phyloP scores from a whole-genome alignment of 2,888 invertebrate species.

The Sphaeridia pumilis region DNA sequence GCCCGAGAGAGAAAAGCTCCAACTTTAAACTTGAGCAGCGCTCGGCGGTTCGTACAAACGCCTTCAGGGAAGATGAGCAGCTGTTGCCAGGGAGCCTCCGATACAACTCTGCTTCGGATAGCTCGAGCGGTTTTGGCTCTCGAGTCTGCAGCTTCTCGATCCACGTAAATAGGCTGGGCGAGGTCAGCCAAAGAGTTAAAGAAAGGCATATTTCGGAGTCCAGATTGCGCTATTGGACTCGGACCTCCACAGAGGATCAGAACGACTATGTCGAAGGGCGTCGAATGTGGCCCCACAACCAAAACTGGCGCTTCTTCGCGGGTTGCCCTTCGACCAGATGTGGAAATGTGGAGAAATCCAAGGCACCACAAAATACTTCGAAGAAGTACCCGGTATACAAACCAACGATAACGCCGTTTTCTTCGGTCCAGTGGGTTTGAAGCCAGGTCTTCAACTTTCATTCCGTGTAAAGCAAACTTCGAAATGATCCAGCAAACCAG shows the following conservation, averaged over 20 bases:
- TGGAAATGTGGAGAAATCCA: constrained; percentile 58
- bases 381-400: background rate
- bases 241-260: constrained; percentile 46
- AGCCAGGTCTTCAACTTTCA: constrained; percentile 59
- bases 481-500: constrained; percentile 74
- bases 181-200: constrained; percentile 91
- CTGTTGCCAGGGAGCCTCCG: constrained; percentile 69
- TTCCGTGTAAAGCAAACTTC: constrained; percentile 65
- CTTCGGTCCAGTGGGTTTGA: constrained; percentile 73
- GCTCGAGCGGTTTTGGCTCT: constrained; percentile 79
- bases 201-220: constrained; percentile 66
- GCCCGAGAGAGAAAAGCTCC: constrained; percentile 93
- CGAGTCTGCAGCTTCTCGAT: constrained; percentile 84
- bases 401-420: constrained; percentile 43
- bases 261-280: constrained; percentile 59
- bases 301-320: constrained; percentile 70
- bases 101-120: constrained; percentile 70
- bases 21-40: constrained; percentile 47
- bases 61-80: constrained; percentile 58
- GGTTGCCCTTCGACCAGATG: constrained; percentile 57
- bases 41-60: constrained; percentile 86
- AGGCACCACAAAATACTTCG: constrained; percentile 13
- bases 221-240: constrained; percentile 79
- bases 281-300: constrained; percentile 79
- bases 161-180: constrained; percentile 89